Conservation (phyloP, 2,797 vertebrate species). For the Eospalax fontanierii region DNA sequence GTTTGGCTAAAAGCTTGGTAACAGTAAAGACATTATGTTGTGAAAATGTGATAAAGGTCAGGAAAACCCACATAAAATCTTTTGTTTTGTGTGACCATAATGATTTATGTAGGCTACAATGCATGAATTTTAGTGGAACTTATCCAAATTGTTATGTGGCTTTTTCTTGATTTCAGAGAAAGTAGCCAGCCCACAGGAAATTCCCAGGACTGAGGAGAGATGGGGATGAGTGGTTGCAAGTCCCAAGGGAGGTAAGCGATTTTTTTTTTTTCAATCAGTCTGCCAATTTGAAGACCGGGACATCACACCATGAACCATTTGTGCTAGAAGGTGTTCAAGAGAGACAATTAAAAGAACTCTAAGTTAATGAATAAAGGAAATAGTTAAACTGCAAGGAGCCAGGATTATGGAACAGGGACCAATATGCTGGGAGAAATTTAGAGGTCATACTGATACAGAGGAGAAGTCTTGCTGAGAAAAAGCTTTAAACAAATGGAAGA, state of each 20-base stretch:
- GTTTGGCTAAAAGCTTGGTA: not conserved
- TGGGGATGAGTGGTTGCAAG: not conserved
- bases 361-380: slow-evolving; percentile 8
- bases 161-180: slow-evolving; percentile 57
- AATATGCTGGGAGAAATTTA: not conserved
- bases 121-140: slow-evolving; percentile 16
- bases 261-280: not conserved
- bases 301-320: slow-evolving; percentile 26
- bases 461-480: not conserved
- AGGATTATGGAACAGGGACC: not conserved
- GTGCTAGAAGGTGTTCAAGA: not conserved
- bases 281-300: not conserved
- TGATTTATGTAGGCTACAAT: slow-evolving; percentile 13
- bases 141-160: slow-evolving; percentile 4
- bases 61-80: slow-evolving; percentile 26
- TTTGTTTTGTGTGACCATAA: not conserved
- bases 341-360: not conserved
- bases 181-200: not conserved
- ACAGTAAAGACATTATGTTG: not conserved
- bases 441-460: not conserved
- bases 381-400: not conserved
- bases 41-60: slow-evolving; percentile 41
- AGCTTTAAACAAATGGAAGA: not conserved
- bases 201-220: not conserved
- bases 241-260: not conserved